Evolutionary conservation across 2,888 invertebrate genomes (phyloP).

Genomic region (Netelia melanura): DNA sequence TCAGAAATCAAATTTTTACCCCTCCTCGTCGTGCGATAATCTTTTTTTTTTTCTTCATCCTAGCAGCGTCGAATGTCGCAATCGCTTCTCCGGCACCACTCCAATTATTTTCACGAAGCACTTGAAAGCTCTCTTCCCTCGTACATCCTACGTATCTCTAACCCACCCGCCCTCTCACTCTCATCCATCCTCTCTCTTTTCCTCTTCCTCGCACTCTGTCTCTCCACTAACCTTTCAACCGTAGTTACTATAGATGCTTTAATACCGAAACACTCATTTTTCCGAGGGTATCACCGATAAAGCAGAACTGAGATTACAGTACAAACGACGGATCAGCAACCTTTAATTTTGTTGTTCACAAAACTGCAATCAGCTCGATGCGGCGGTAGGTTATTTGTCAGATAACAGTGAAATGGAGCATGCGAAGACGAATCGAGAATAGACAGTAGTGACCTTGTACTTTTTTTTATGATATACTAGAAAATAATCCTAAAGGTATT

Average conservation of each 20-base stretch:
- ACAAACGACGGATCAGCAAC: conserved; percentile 1
- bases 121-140: conserved; percentile 45
- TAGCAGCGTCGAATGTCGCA: conserved; percentile 28
- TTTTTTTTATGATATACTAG: too few species aligned
- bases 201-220: neutral
- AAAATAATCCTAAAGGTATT: too few species aligned
- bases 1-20: conserved; percentile 25
- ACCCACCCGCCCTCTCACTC: too few species aligned
- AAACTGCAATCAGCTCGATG: neutral
- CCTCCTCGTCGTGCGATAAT: conserved; percentile 31
- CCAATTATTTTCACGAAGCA: conserved; percentile 70
- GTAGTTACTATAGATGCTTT: conserved; percentile 13
- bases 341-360: neutral
- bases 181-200: too few species aligned
- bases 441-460: too few species aligned
- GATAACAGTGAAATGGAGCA: too few species aligned
- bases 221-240: neutral
- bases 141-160: neutral
- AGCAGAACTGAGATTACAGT: conserved; percentile 23
- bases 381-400: too few species aligned
- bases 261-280: conserved; percentile 42
- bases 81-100: conserved; percentile 68
- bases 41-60: conserved; percentile 15
- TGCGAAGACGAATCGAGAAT: too few species aligned
- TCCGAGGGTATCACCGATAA: conserved; percentile 35